Conservation (phyloP, 1,140 invertebrate species). For the Diachasmimorpha longicaudata region DNA sequence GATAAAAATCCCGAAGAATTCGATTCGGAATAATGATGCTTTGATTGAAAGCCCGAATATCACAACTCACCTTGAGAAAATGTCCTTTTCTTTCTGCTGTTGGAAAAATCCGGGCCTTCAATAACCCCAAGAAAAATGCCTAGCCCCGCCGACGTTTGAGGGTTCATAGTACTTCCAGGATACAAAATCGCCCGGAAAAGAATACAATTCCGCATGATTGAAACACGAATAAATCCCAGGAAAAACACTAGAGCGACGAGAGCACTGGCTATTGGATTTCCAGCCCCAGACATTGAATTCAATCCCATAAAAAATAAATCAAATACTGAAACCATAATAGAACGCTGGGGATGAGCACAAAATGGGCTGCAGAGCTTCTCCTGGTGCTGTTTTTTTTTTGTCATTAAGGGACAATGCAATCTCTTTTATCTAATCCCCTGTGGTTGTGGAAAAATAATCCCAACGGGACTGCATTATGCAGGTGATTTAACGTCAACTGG, state of each 20-base stretch:
- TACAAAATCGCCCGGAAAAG: not conserved
- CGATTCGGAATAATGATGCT: too few species aligned
- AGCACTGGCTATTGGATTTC: too few species aligned
- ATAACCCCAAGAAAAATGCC: not conserved
- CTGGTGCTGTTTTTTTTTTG: not conserved
- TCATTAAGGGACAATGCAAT: not conserved
- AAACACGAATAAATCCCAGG: not conserved
- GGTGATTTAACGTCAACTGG: not conserved
- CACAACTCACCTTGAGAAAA: too few species aligned
- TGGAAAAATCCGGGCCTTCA: not conserved
- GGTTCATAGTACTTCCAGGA: not conserved
- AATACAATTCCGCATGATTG: not conserved
- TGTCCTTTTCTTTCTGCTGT: too few species aligned
- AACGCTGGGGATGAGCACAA: not conserved
- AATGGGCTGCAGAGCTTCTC: not conserved
- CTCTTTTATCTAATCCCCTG: not conserved
- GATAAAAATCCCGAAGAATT: too few species aligned
- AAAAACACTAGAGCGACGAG: not conserved
- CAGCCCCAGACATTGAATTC: too few species aligned
- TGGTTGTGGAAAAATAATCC: not conserved
- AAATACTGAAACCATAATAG: not conserved
- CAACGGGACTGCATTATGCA: not conserved
- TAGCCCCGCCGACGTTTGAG: not conserved
- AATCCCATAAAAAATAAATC: too few species aligned
- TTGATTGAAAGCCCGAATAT: too few species aligned